A percentile compares a stretch with the other conserved stretches of the same genome.
phyloP scores from a whole-genome alignment of 2,888 invertebrate species.

The Epistrophe eligans region DNA sequence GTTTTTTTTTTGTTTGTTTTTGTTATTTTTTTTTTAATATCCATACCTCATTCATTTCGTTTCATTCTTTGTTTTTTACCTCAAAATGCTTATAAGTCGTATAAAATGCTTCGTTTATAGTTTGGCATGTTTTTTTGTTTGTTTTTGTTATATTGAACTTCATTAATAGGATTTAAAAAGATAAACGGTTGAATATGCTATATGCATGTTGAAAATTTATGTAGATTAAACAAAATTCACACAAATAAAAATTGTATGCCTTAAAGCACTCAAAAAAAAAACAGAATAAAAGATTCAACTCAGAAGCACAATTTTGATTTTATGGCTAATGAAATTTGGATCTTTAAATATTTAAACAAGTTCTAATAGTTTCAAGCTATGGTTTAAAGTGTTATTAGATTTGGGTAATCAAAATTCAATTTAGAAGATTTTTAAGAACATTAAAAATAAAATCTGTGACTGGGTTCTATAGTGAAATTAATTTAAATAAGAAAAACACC shows the following conservation, averaged over 20 bases:
- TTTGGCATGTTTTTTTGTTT: not conserved
- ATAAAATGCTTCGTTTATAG: not conserved
- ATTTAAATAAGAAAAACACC: no score
- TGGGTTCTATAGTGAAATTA: no score
- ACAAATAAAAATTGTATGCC: not conserved
- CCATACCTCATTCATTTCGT: not conserved
- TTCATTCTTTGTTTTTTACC: not conserved
- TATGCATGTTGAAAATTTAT: not conserved
- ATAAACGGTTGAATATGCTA: no score
- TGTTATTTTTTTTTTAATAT: no score
- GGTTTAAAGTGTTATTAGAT: no score
- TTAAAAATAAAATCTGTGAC: no score
- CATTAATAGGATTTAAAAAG: not conserved
- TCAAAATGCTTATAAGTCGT: not conserved
- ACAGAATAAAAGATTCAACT: not conserved
- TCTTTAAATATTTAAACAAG: not conserved
- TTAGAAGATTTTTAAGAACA: not conserved
- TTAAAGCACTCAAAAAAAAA: not conserved
- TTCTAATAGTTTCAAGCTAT: no score
- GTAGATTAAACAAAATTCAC: not conserved
- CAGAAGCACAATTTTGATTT: not conserved
- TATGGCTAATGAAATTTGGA: not conserved
- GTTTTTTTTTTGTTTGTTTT: not conserved
- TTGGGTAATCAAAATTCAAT: not conserved
- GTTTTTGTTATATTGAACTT: not conserved